Percentiles rank a stretch among this genome's conserved stretches.
Evolutionary conservation across 2,113 vertebrate genomes (phyloP).

Genomic region (Oplegnathus fasciatus): DNA sequence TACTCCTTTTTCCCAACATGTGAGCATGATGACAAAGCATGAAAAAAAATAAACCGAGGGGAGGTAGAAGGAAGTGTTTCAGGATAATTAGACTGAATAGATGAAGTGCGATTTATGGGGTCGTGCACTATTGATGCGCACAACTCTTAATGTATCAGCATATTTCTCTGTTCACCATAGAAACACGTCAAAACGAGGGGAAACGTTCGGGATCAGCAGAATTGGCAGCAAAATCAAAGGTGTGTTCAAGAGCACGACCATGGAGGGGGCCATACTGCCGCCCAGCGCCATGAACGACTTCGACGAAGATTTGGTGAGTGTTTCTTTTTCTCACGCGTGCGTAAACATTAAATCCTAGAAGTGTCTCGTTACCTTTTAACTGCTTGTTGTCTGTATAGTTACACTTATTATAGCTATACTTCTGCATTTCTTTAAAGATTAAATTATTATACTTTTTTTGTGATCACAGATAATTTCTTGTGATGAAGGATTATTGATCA

Average conservation of each 20-base stretch:
- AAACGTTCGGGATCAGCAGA: conserved; percentile 93
- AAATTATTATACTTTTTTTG: no score
- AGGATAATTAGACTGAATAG: no score
- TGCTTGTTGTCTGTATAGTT: not conserved
- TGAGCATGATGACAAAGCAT: not conserved
- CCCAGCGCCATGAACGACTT: conserved; percentile 85
- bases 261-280: conserved; percentile 94
- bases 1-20: not conserved
- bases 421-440: no score
- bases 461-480: no score
- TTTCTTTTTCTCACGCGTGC: not conserved
- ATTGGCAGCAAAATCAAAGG: conserved; percentile 97
- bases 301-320: conserved; percentile 90
- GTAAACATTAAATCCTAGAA: not conserved
- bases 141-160: not conserved
- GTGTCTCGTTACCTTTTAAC: not conserved
- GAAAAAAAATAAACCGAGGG: no score
- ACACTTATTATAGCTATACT: no score
- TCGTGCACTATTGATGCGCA: not conserved
- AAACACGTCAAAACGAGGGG: conserved; percentile 90
- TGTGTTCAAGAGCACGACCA: conserved; percentile 93
- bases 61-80: no score
- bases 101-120: not conserved
- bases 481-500: no score
- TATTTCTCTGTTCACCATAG: conserved; percentile 76